These are phyloP conservation scores for Agrotis exclamationis DNA, from an alignment of 2,888 invertebrate species.

Conservation along the genomic window DNA sequence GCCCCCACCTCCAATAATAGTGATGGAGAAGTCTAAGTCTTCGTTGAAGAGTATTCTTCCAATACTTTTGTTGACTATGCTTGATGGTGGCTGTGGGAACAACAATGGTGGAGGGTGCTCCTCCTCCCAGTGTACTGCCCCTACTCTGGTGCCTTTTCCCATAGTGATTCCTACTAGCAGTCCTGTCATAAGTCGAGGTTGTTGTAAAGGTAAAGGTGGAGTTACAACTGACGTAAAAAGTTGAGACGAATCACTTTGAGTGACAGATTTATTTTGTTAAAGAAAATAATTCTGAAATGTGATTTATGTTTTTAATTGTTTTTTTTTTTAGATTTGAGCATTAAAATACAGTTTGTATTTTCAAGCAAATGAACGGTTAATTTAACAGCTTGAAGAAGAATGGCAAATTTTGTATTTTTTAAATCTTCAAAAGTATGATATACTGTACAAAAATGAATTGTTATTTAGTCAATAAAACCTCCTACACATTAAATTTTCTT, in stretches of 20 bases:
- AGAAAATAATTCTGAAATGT: neutral
- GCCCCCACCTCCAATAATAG: constrained; percentile 65
- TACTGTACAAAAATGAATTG: neutral
- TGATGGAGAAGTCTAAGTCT: constrained; percentile 72
- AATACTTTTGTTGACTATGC: constrained; percentile 72
- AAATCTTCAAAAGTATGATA: too few species aligned
- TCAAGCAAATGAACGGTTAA: neutral
- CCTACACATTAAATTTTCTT: neutral
- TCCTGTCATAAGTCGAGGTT: constrained; percentile 66
- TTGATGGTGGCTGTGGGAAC: constrained; percentile 66
- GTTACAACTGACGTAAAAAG: neutral
- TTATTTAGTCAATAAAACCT: constrained; percentile 13
- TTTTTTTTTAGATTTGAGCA: neutral
- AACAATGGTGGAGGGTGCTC: constrained; percentile 54
- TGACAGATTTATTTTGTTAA: neutral
- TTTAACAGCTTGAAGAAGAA: neutral
- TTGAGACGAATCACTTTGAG: neutral
- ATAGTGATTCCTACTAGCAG: constrained; percentile 74
- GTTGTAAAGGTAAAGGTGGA: constrained; percentile 17
- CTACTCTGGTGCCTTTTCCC: constrained; percentile 75
- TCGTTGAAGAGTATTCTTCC: constrained; percentile 73
- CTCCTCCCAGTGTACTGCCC: constrained; percentile 64
- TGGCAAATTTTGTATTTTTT: too few species aligned
- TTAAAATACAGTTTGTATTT: neutral
- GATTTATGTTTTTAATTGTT: neutral